Conservation (phyloP, 2,888 invertebrate genomes). For the Lottia gigantea region DNA sequence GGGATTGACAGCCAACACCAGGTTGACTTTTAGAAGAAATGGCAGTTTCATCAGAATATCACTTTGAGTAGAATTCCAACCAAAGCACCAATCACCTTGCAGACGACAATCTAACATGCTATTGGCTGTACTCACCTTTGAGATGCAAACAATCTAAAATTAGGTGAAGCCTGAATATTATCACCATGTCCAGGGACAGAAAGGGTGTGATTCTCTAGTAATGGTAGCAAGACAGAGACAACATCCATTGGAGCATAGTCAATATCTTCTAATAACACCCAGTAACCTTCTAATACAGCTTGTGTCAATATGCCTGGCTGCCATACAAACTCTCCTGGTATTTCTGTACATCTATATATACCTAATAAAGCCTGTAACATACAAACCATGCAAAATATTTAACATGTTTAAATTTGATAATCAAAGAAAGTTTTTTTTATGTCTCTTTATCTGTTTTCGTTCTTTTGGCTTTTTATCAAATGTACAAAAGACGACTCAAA, state of each 20-base stretch:
- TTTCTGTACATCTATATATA: conserved; percentile 91
- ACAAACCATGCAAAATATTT: no score
- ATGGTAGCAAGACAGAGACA: conserved; percentile 84
- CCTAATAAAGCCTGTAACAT: conserved; percentile 80
- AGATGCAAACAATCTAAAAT: conserved; percentile 93
- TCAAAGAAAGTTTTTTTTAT: no score
- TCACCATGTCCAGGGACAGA: conserved; percentile 91
- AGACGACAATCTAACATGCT: neutral
- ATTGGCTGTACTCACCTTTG: conserved; percentile 71
- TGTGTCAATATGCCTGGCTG: conserved; percentile 89
- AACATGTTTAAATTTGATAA: no score
- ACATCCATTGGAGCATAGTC: conserved; percentile 95
- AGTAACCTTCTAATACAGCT: conserved; percentile 74
- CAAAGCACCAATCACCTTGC: no score
- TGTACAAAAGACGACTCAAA: no score
- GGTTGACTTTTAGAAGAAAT: no score
- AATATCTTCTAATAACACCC: conserved; percentile 95
- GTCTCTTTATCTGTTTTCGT: no score
- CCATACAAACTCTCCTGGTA: conserved; percentile 98
- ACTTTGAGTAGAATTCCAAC: no score
- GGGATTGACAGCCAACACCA: no score
- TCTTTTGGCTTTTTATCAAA: no score
- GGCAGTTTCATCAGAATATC: no score
- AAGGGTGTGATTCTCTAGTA: conserved; percentile 84
- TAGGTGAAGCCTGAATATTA: conserved; percentile 81